Evolutionary conservation across 2,113 vertebrate genomes (phyloP).

Genomic region (Hippoglossus stenolepis): DNA sequence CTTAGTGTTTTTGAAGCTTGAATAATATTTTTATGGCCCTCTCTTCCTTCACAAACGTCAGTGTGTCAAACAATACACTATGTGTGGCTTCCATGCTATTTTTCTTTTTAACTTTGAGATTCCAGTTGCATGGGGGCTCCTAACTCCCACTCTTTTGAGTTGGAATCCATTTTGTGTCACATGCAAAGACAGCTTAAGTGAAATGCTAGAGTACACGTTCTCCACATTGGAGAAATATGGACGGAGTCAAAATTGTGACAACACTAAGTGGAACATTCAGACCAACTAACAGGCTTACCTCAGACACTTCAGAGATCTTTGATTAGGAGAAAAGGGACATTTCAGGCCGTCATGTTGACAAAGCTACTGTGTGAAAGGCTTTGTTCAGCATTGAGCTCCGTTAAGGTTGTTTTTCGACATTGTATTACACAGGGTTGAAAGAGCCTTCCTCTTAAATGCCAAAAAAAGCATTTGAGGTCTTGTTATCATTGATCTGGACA

Average conservation of each 20-base stretch:
- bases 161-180: slow-evolving; percentile 71
- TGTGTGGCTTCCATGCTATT: slow-evolving; percentile 54
- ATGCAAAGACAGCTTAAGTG: slow-evolving; percentile 68
- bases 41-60: slow-evolving; percentile 53
- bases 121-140: slow-evolving; percentile 49
- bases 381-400: slow-evolving; percentile 32
- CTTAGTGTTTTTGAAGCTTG: slow-evolving; percentile 56
- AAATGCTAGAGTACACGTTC: slow-evolving; percentile 71
- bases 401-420: slow-evolving; percentile 44
- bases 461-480: slow-evolving; percentile 68
- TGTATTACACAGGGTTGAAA: slow-evolving; percentile 42
- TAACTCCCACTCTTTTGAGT: slow-evolving; percentile 36
- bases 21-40: slow-evolving; percentile 46
- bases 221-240: slow-evolving; percentile 84
- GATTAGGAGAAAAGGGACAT: slow-evolving; percentile 71
- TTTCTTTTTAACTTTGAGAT: slow-evolving; percentile 56
- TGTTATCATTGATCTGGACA: slow-evolving; percentile 67
- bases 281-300: slow-evolving; percentile 77
- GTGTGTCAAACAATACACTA: slow-evolving; percentile 68
- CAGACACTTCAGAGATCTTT: slow-evolving; percentile 65
- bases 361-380: slow-evolving; percentile 54
- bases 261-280: slow-evolving; percentile 75
- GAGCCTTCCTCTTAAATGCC: slow-evolving; percentile 62
- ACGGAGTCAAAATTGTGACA: slow-evolving; percentile 71
- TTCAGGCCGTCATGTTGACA: slow-evolving; percentile 57